phyloP scores from a whole-genome alignment of 2,888 invertebrate genomes.

The Melieria crassipennis region DNA sequence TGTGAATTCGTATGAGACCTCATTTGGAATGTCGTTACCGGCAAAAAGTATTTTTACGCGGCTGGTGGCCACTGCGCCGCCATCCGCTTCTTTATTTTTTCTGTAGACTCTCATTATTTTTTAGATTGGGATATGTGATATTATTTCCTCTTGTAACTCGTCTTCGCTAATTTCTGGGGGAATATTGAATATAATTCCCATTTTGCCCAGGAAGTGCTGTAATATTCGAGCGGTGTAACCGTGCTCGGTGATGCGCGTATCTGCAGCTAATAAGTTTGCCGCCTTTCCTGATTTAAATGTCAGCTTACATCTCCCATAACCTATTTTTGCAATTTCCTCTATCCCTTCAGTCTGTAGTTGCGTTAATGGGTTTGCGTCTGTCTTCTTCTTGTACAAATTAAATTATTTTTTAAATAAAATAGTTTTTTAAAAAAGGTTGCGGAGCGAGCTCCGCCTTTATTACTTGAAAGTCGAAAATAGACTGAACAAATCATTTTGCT shows the following conservation, averaged over 20 bases:
- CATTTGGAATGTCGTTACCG: not conserved
- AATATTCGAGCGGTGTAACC: not conserved
- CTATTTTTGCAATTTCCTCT: not conserved
- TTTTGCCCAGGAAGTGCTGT: not conserved
- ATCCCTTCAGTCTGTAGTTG: not conserved
- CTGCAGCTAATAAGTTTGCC: not conserved
- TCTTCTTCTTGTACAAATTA: too few species aligned
- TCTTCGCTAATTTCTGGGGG: constrained; percentile 1
- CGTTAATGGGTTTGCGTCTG: too few species aligned
- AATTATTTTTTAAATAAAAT: too few species aligned
- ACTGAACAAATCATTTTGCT: too few species aligned
- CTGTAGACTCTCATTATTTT: not conserved
- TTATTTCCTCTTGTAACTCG: not conserved
- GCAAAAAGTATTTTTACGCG: not conserved
- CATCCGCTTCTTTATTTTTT: not conserved
- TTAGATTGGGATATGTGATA: not conserved
- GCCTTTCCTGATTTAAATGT: not conserved
- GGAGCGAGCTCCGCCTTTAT: too few species aligned
- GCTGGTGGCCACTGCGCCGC: not conserved
- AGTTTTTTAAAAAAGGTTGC: too few species aligned
- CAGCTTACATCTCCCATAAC: not conserved
- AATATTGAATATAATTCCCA: constrained; percentile 1
- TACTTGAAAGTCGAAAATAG: too few species aligned
- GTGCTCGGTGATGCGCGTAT: not conserved
- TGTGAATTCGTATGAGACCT: not conserved